Evolutionary conservation across 2,888 invertebrate genomes (phyloP), one percentile per base, ranked within the genome.

Genomic region (Megalurothrips usitatus): DNA sequence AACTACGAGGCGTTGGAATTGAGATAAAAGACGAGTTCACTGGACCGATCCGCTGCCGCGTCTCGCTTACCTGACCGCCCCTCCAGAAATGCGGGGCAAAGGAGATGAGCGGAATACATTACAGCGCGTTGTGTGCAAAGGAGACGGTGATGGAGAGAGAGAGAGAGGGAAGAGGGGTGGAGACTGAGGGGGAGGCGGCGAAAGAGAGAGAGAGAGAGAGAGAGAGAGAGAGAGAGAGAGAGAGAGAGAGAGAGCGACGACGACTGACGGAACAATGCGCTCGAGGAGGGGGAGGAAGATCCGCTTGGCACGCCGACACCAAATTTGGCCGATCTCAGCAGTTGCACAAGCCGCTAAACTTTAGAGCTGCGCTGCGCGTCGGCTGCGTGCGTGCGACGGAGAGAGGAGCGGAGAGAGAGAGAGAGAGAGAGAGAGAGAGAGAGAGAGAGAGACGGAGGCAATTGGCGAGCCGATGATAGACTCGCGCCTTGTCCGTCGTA

Each of bases 381-480:
- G 0, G 68, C 1, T 19, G 23, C 68, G 11, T 4, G 26, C 10
- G 68, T 26, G 68, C 26, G 17, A 58, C 8, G 23, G 68, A 68
- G 68, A 23, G 68, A 68, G 23, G 68, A 23, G 68, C 23, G 68
- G 68, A n/a, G 68, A 23, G 68, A 23, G 68, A 68, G 68, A 68
- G 23, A 63, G 68, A 23, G 68, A 68, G 23, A 68, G 23, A 23
- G 23, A 68, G 63, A 63, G 63, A 63, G 63, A 63, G 63, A 63
- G 63, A 63, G 63, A 63, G 63, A n/a, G 63, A 63, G 63, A 19
- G 14, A 14, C 49, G 49, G 9, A 14, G 10, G 49, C 14, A 14
- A 9, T 9, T 49, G 49, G 10, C 10, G 49, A 9, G 10, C 52
- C 14, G 2, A 17, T 52, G 52, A 14, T 58, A n/a, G 17, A 58